Evolutionary conservation across 2,113 vertebrate genomes (phyloP).

Genomic region (Phasianus colchicus): DNA sequence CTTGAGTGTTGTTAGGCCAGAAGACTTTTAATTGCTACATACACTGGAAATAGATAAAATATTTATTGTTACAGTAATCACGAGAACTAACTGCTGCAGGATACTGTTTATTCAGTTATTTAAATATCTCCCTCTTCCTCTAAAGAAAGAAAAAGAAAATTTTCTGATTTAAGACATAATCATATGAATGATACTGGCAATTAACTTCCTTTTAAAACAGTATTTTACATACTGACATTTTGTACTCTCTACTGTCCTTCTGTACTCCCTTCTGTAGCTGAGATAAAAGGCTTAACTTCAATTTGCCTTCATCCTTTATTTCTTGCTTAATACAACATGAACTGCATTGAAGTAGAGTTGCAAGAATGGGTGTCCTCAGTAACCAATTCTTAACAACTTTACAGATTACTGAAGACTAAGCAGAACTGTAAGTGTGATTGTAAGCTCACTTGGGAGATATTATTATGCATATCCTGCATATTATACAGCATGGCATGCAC

Average conservation of each 20-base stretch:
- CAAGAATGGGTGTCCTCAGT: not conserved
- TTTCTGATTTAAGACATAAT: not conserved
- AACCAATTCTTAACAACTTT: not conserved
- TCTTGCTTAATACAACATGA: not conserved
- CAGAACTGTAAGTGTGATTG: not conserved
- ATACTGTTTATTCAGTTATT: not conserved
- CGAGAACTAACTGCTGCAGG: not conserved
- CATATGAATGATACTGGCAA: not conserved
- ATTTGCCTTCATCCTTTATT: conserved; percentile 11
- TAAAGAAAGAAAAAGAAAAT: not conserved
- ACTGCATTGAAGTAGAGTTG: not conserved
- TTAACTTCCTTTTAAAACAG: not conserved
- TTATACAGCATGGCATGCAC: not conserved
- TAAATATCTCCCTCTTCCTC: not conserved
- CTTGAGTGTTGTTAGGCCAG: not conserved
- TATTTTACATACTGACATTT: not conserved
- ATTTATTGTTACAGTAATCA: not conserved
- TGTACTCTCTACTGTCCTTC: not conserved
- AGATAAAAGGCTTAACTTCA: not conserved
- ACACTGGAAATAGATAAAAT: not conserved
- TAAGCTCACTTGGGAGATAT: not conserved
- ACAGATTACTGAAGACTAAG: not conserved
- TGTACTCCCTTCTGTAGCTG: not conserved
- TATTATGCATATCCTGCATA: not conserved
- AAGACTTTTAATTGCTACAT: not conserved